Conservation (phyloP, 1,140 invertebrate genomes). For the Himalopsyche phryganea region DNA sequence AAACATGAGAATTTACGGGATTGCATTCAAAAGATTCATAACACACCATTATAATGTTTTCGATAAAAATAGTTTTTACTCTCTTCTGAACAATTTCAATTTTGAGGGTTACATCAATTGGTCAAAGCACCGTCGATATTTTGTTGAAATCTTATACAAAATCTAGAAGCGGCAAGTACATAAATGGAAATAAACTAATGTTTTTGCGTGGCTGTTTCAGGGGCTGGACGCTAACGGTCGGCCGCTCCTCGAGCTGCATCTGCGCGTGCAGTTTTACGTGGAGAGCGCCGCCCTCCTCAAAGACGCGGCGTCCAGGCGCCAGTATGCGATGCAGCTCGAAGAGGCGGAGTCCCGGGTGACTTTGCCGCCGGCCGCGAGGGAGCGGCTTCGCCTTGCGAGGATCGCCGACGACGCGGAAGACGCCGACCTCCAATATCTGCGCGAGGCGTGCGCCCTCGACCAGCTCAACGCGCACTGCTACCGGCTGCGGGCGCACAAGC, state of each 20-base stretch:
- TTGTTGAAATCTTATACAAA: too few relatives aligned
- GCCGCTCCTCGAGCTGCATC: constrained; percentile 84
- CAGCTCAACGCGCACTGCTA: constrained; percentile 92
- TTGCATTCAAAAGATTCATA: too few relatives aligned
- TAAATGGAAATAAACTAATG: too few relatives aligned
- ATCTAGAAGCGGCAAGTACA: too few relatives aligned
- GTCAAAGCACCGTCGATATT: too few relatives aligned
- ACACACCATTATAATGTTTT: too few relatives aligned
- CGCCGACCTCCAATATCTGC: constrained; percentile 82
- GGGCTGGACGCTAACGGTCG: constrained; percentile 85
- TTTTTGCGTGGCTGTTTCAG: constrained; percentile 60
- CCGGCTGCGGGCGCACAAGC: constrained; percentile 78
- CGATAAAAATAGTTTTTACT: too few relatives aligned
- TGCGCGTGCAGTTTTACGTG: constrained; percentile 93
- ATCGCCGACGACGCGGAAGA: constrained; percentile 55
- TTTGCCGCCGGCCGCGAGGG: constrained; percentile 58
- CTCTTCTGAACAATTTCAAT: too few relatives aligned
- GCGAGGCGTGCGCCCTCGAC: constrained; percentile 80
- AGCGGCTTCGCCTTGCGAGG: constrained; percentile 66
- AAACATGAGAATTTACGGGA: too few relatives aligned
- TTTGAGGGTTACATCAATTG: too few relatives aligned
- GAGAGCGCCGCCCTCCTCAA: constrained; percentile 81
- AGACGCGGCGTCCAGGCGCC: constrained; percentile 83
- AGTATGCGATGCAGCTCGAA: constrained; percentile 95
- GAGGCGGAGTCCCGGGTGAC: constrained; percentile 64